Evolutionary conservation across 2,113 vertebrate species (phyloP).

Genomic region (Sebastes schlegelii): DNA sequence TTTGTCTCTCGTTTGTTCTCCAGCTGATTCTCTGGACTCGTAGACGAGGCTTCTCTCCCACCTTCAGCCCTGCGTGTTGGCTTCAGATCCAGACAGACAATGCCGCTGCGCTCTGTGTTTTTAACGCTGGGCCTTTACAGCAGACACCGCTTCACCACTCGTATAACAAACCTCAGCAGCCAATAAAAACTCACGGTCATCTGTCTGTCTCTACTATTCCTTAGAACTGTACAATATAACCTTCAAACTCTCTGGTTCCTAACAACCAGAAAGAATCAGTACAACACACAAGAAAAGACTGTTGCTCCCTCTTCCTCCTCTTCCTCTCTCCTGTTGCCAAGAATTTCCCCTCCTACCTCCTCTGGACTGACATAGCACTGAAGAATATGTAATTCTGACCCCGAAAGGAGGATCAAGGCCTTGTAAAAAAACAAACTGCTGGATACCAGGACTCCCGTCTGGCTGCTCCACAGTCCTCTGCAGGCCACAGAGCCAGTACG

Average conservation of each 20-base stretch:
- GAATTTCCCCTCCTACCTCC: constrained; percentile 46
- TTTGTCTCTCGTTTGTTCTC: constrained; percentile 19
- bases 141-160: constrained; percentile 62
- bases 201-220: constrained; percentile 38
- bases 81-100: constrained; percentile 54
- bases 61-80: constrained; percentile 42
- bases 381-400: constrained; percentile 56
- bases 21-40: constrained; percentile 81
- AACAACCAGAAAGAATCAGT: constrained; percentile 23
- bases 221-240: constrained; percentile 68
- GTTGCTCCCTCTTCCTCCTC: constrained; percentile 25
- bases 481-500: constrained; percentile 40
- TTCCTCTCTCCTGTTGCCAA: constrained; percentile 66
- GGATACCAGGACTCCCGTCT: constrained; percentile 31
- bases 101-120: constrained; percentile 52
- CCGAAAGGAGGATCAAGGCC: constrained; percentile 50
- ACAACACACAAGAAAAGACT: constrained; percentile 50
- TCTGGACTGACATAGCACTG: constrained; percentile 43
- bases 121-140: constrained; percentile 44
- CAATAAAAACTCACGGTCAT: constrained; percentile 56
- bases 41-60: constrained; percentile 61
- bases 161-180: constrained; percentile 51
- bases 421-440: constrained; percentile 17
- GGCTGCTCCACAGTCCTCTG: constrained; percentile 19
- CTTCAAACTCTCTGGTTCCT: constrained; percentile 42